Evolutionary conservation across 2,797 vertebrate species (phyloP).

Genomic region (Fringilla coelebs): DNA sequence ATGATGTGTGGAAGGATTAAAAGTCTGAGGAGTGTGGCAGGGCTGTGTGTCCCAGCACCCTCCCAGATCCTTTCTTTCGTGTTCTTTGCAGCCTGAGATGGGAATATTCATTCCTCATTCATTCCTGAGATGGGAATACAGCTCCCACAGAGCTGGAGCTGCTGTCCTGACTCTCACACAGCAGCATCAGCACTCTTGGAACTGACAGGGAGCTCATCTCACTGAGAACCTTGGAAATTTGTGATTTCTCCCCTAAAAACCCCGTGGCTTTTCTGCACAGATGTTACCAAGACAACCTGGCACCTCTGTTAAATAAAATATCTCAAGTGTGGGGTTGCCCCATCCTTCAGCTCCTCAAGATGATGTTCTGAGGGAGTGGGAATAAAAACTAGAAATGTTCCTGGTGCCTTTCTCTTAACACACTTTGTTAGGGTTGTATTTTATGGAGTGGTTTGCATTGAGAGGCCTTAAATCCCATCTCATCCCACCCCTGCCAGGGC

Average conservation of each 20-base stretch:
- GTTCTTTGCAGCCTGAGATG: too few species aligned
- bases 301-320: rapidly evolving
- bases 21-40: too few species aligned
- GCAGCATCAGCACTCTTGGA: neutral
- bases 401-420: neutral
- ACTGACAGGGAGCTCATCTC: neutral
- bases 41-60: rapidly evolving
- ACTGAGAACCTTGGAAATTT: neutral
- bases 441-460: neutral
- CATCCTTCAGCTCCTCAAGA: neutral
- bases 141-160: neutral
- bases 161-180: neutral
- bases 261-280: neutral
- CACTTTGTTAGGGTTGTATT: neutral
- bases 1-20: neutral
- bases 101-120: neutral
- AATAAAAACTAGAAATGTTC: neutral
- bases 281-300: neutral
- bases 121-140: neutral
- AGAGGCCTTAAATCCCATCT: neutral
- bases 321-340: neutral
- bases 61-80: rapidly evolving
- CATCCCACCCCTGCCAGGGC: neutral
- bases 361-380: neutral
- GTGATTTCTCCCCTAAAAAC: neutral